A percentile compares a stretch with the other conserved stretches of the same genome.
These are phyloP conservation scores for Epirrhoe alternata DNA, from an alignment of 2,888 invertebrate species.

Conservation along the genomic window DNA sequence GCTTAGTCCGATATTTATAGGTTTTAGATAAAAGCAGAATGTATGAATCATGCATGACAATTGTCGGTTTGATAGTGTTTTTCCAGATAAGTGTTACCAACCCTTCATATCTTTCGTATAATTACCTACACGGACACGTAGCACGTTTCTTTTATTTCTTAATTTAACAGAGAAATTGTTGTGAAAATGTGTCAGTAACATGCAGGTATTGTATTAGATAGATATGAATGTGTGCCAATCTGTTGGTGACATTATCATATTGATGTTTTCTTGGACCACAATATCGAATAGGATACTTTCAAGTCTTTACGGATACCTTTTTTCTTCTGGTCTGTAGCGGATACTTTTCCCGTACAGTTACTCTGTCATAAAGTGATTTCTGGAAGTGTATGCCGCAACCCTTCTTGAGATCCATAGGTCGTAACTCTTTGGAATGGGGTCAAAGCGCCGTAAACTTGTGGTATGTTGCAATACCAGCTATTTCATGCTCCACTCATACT, in stretches of 20 bases:
- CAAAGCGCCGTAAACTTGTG: slow-evolving; percentile 37
- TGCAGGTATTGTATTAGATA: slow-evolving; percentile 4
- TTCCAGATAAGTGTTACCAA: slow-evolving; percentile 16
- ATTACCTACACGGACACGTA: slow-evolving; percentile 4
- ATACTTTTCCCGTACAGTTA: slow-evolving; percentile 1
- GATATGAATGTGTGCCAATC: neutral
- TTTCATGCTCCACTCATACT: slow-evolving; percentile 19
- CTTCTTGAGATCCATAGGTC: slow-evolving; percentile 27
- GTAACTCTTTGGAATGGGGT: slow-evolving; percentile 41
- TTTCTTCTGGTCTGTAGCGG: too few relatives aligned
- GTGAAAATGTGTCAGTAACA: slow-evolving; percentile 5
- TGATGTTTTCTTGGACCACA: neutral
- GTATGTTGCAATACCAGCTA: slow-evolving; percentile 36
- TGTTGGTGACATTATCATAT: slow-evolving; percentile 1
- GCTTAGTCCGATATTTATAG: slow-evolving; percentile 4
- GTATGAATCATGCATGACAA: slow-evolving; percentile 20
- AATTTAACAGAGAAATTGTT: slow-evolving; percentile 7
- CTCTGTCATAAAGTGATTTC: slow-evolving; percentile 14
- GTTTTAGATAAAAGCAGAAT: slow-evolving; percentile 6
- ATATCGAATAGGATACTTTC: neutral
- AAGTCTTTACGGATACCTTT: neutral
- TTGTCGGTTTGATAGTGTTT: slow-evolving; percentile 17
- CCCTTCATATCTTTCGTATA: slow-evolving; percentile 5
- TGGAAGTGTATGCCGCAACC: slow-evolving; percentile 14
- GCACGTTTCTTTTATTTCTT: neutral